Conservation (phyloP, 1,140 invertebrate genomes). For the Anastrepha obliqua region DNA sequence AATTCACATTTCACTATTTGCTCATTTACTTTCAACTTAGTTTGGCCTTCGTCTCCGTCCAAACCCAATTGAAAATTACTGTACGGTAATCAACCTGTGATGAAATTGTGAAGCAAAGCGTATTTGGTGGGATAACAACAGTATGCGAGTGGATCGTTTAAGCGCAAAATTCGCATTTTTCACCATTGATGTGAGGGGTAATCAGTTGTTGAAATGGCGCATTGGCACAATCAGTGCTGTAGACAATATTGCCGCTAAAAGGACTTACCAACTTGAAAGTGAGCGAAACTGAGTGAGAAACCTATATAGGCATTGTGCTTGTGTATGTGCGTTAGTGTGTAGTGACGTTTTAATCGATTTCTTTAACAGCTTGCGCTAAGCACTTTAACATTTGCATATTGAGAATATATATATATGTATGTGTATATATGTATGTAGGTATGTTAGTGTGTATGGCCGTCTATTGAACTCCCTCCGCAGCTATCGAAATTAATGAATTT, state of each 20-base stretch:
- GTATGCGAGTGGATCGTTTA: neutral
- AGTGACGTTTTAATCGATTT: neutral
- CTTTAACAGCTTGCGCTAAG: conserved; percentile 6
- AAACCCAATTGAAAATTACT: neutral
- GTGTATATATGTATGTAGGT: no score
- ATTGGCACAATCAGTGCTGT: neutral
- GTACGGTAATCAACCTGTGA: no score
- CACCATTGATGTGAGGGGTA: neutral
- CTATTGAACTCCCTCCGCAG: neutral
- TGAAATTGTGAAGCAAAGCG: no score
- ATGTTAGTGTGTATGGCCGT: neutral
- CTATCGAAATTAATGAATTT: conserved; percentile 23
- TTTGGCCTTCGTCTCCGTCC: neutral
- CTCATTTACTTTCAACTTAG: conserved; percentile 8
- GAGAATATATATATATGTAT: neutral
- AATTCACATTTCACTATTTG: neutral
- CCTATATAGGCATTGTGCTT: neutral
- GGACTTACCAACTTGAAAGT: neutral
- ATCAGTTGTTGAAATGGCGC: conserved; percentile 11
- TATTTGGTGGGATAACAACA: no score
- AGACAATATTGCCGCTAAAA: neutral
- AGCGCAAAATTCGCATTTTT: conserved; percentile 21
- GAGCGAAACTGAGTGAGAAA: neutral
- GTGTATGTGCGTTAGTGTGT: neutral
- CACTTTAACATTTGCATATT: conserved; percentile 8